These are phyloP conservation scores for Parapristionchus giblindavisi DNA, from an alignment of 2,888 invertebrate genomes.

Conservation along the genomic window DNA sequence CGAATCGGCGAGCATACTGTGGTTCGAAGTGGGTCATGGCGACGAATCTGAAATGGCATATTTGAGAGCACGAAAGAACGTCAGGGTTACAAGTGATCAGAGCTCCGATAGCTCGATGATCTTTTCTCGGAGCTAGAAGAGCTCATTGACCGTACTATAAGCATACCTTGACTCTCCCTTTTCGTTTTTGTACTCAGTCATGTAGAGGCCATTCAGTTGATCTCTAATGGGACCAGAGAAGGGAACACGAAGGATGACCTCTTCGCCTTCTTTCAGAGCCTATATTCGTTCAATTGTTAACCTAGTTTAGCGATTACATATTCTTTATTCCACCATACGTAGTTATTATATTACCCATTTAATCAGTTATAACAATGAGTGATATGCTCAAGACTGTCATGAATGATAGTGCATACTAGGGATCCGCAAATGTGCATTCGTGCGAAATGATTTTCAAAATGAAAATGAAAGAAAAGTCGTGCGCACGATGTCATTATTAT, in stretches of 20 bases:
- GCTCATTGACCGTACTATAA: no score
- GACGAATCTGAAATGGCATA: conserved; percentile 44
- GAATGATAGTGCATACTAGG: no score
- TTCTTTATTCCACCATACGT: no score
- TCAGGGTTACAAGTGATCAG: no score
- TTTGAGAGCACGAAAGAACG: no score
- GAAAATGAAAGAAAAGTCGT: no score
- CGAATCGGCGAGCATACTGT: conserved; percentile 61
- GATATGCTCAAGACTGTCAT: no score
- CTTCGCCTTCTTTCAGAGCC: conserved; percentile 7
- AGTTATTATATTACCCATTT: no score
- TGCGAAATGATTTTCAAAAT: no score
- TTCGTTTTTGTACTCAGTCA: conserved; percentile 31
- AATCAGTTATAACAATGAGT: no score
- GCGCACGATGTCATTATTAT: no score
- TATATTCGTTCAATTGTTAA: background rate
- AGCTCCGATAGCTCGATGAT: background rate
- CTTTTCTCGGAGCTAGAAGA: background rate
- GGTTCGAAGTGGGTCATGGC: conserved; percentile 66
- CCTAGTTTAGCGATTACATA: background rate
- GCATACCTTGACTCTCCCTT: conserved; percentile 15
- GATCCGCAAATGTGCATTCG: no score
- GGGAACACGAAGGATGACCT: conserved; percentile 31
- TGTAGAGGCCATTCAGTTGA: conserved; percentile 25
- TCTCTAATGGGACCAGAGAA: conserved; percentile 15